Evolutionary conservation across 2,113 vertebrate genomes (phyloP).

Genomic region (Aepyceros melampus): DNA sequence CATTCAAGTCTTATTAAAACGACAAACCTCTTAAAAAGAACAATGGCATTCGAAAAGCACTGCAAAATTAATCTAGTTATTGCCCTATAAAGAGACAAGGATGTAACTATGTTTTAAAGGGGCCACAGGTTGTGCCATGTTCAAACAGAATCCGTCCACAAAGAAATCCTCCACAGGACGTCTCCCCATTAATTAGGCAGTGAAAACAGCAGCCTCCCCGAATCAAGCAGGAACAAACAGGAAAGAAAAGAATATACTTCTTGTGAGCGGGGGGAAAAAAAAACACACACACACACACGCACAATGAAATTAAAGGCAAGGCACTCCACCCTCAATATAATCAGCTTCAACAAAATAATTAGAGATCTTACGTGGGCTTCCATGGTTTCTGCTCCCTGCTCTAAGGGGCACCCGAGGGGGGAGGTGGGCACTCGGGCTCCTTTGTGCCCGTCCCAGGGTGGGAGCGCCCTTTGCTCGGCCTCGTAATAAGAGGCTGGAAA

Average conservation of each 20-base stretch:
- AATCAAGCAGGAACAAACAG: constrained; percentile 76
- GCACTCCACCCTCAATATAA: constrained; percentile 70
- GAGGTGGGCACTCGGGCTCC: neutral
- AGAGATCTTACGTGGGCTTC: neutral
- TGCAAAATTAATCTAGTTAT: constrained; percentile 79
- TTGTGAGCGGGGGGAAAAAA: neutral
- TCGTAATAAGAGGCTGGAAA: neutral
- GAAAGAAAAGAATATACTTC: constrained; percentile 56
- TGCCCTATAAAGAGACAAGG: constrained; percentile 77
- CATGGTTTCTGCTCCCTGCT: neutral
- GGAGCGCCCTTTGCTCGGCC: neutral
- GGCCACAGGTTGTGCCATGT: constrained; percentile 77
- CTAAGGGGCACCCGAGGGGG: neutral
- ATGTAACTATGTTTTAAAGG: constrained; percentile 76
- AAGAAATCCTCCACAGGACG: constrained; percentile 70
- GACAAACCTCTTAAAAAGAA: constrained; percentile 73
- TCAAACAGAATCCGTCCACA: constrained; percentile 67
- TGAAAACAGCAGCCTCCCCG: constrained; percentile 78
- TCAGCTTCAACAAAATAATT: constrained; percentile 61
- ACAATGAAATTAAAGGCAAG: constrained; percentile 68
- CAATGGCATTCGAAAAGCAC: constrained; percentile 76
- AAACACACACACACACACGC: neutral
- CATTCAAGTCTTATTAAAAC: constrained; percentile 72
- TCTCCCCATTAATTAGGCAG: constrained; percentile 78
- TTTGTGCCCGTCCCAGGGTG: neutral